Conservation (phyloP, 2,888 invertebrate genomes). For the Drosophila algonquin region DNA sequence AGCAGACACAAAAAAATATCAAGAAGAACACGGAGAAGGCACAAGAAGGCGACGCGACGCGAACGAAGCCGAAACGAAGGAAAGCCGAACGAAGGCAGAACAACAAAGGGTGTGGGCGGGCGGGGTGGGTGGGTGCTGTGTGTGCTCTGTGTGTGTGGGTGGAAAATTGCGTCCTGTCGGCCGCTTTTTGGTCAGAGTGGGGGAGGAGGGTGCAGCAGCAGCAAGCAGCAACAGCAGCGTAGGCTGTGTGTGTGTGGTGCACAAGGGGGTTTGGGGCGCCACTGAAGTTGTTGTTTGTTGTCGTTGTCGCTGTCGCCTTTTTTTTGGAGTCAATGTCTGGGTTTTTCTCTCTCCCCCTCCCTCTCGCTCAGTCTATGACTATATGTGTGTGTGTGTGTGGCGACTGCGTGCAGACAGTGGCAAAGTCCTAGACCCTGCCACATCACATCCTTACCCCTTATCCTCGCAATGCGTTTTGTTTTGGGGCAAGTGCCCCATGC, state of each 20-base stretch:
- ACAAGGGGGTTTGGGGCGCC: constrained; percentile 8
- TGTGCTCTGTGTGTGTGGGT: constrained; percentile 43
- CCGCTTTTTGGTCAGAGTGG: constrained; percentile 37
- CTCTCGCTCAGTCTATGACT: constrained; percentile 2
- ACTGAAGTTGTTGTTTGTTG: constrained; percentile 14
- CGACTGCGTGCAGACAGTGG: constrained; percentile 70
- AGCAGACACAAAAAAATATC: constrained; percentile 25
- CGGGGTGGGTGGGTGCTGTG: constrained; percentile 17
- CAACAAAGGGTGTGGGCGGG: constrained; percentile 14
- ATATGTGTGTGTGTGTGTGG: constrained; percentile 53
- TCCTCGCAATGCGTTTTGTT: constrained; percentile 35
- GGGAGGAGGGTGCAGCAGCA: constrained; percentile 29
- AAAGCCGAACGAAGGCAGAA: constrained; percentile 15
- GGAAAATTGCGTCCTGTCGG: constrained; percentile 63
- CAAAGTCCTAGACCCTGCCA: constrained; percentile 27
- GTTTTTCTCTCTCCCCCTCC: constrained; percentile 52
- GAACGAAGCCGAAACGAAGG: constrained; percentile 30
- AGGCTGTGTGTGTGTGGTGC: constrained; percentile 21
- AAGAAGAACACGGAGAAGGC: constrained; percentile 40
- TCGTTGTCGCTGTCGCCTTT: constrained; percentile 28
- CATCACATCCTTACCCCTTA: neutral
- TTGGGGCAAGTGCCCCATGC: neutral
- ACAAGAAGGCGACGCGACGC: constrained; percentile 4
- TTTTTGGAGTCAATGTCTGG: constrained; percentile 77
- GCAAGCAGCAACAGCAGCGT: constrained; percentile 15